Conservation (phyloP, 2,113 vertebrate species). For the Agelaius tricolor region DNA sequence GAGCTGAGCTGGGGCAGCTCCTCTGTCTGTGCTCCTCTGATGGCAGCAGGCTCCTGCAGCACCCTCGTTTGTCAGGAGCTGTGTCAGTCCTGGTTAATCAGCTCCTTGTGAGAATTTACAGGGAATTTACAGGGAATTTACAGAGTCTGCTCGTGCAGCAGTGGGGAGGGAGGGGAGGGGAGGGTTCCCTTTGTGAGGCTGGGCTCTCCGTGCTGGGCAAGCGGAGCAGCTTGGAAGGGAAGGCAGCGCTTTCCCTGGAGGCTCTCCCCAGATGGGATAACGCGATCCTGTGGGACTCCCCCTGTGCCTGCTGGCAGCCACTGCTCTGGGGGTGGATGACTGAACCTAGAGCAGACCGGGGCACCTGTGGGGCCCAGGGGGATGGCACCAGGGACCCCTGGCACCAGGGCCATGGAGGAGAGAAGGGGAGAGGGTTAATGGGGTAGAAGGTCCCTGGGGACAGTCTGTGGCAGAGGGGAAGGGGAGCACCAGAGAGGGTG, state of each 20-base stretch:
- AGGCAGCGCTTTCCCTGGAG: neutral
- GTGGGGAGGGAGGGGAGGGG: fast-evolving
- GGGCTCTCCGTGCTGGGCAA: neutral
- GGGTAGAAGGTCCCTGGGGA: neutral
- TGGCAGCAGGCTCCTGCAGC: neutral
- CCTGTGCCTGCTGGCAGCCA: neutral
- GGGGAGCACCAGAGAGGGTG: neutral
- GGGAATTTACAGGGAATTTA: no score
- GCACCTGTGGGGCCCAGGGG: neutral
- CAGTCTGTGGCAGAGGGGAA: neutral
- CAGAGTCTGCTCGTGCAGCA: fast-evolving
- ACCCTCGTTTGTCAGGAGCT: neutral
- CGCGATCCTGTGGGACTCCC: fast-evolving
- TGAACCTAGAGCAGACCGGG: neutral
- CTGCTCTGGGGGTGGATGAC: neutral
- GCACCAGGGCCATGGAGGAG: neutral
- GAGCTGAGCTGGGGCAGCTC: neutral
- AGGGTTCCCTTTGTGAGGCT: neutral
- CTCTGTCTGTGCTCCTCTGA: neutral
- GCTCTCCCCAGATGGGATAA: neutral
- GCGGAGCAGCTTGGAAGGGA: neutral
- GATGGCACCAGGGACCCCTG: neutral
- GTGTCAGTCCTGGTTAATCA: neutral
- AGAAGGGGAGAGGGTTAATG: neutral
- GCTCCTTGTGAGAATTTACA: neutral